These are phyloP conservation scores for Passer domesticus DNA, from an alignment of 2,113 vertebrate genomes.

Conservation along the genomic window DNA sequence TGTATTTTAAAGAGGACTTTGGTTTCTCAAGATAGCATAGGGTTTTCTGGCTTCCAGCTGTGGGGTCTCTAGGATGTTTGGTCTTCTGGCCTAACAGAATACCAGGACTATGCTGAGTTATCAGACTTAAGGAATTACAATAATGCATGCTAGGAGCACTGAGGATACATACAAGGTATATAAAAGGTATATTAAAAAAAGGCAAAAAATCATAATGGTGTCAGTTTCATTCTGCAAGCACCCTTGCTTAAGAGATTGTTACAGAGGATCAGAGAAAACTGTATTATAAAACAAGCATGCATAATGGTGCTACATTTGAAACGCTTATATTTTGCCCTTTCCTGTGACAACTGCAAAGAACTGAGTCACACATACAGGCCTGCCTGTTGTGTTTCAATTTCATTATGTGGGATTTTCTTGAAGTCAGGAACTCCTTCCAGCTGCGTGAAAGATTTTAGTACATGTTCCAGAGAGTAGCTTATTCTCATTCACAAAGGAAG, in stretches of 20 bases:
- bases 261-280: neutral
- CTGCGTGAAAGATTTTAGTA: constrained; percentile 28
- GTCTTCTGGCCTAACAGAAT: neutral
- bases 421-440: constrained; percentile 11
- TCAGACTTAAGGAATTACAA: neutral
- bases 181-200: neutral
- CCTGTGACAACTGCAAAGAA: neutral
- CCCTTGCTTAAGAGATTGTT: neutral
- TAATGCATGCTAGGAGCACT: neutral
- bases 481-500: constrained; percentile 30
- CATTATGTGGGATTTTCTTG: constrained; percentile 38
- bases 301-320: neutral
- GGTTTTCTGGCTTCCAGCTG: neutral
- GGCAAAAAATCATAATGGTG: neutral
- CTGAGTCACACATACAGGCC: neutral
- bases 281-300: neutral
- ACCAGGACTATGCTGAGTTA: neutral
- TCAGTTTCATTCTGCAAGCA: neutral
- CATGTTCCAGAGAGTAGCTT: neutral
- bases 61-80: neutral
- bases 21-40: neutral
- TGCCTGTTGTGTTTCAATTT: constrained; percentile 5
- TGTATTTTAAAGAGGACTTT: neutral
- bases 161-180: neutral
- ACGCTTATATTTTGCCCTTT: neutral